phyloP scores from a whole-genome alignment of 2,113 vertebrate species.

The Heterotilapia buettikoferi region DNA sequence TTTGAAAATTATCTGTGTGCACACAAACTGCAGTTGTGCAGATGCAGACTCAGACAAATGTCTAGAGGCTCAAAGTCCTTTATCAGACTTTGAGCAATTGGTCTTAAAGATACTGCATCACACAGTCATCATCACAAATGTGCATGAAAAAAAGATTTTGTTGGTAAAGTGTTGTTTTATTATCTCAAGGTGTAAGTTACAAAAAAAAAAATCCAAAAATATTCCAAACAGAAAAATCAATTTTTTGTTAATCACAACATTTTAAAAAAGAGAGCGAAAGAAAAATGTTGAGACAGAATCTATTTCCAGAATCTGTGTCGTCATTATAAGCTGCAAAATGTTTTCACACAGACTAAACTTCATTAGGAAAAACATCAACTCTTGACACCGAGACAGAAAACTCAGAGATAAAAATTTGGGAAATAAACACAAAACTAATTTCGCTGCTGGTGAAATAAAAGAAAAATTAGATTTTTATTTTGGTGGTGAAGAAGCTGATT shows the following conservation, averaged over 20 bases:
- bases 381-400: neutral
- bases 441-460: neutral
- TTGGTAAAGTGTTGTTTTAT: neutral
- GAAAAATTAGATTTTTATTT: neutral
- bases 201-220: neutral
- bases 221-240: neutral
- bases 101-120: neutral
- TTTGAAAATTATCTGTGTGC: neutral
- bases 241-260: neutral
- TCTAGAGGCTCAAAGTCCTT: neutral
- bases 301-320: neutral
- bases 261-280: neutral
- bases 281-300: neutral
- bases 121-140: neutral
- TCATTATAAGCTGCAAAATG: slow-evolving; percentile 3
- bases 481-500: neutral
- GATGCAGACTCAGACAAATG: neutral
- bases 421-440: neutral
- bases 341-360: neutral
- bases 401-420: neutral
- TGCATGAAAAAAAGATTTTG: neutral
- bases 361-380: neutral
- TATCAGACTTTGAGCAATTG: neutral
- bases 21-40: neutral
- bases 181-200: neutral